phyloP scores from a whole-genome alignment of 2,888 invertebrate species.

The Esperia sulphurella region DNA sequence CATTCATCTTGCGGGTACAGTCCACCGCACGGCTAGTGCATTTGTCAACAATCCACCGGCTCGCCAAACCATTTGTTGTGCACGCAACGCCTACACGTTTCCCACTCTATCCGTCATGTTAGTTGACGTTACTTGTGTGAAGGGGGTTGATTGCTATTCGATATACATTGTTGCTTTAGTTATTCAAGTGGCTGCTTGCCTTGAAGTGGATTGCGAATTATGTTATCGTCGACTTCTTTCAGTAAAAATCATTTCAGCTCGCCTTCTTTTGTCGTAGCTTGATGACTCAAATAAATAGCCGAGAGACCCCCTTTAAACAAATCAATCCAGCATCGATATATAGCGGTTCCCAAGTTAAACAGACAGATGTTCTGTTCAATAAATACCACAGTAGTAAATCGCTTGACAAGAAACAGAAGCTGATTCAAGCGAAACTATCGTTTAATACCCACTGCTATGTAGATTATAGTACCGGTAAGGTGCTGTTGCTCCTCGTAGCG shows the following conservation, averaged over 20 bases:
- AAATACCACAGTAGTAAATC: too few species aligned
- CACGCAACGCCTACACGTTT: slow-evolving; percentile 7
- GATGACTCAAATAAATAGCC: too few species aligned
- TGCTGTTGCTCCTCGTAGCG: not conserved
- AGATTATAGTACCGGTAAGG: not conserved
- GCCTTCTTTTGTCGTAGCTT: too few species aligned
- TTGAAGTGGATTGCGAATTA: too few species aligned
- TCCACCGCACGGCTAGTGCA: slow-evolving; percentile 4
- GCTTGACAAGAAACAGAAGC: too few species aligned
- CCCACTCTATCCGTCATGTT: slow-evolving; percentile 8
- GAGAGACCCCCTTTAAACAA: too few species aligned
- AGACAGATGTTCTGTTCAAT: too few species aligned
- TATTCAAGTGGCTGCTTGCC: too few species aligned
- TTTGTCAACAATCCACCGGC: slow-evolving; percentile 11
- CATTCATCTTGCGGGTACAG: not conserved
- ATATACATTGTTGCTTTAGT: not conserved
- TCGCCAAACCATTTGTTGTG: slow-evolving; percentile 4
- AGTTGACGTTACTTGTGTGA: not conserved
- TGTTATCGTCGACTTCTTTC: too few species aligned
- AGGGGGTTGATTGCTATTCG: not conserved
- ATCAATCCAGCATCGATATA: too few species aligned
- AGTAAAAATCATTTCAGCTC: too few species aligned
- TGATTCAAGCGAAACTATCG: not conserved
- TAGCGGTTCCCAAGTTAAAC: too few species aligned
- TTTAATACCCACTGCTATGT: not conserved